Conservation (phyloP, 2,113 vertebrate genomes). For the Centropristis striata region DNA sequence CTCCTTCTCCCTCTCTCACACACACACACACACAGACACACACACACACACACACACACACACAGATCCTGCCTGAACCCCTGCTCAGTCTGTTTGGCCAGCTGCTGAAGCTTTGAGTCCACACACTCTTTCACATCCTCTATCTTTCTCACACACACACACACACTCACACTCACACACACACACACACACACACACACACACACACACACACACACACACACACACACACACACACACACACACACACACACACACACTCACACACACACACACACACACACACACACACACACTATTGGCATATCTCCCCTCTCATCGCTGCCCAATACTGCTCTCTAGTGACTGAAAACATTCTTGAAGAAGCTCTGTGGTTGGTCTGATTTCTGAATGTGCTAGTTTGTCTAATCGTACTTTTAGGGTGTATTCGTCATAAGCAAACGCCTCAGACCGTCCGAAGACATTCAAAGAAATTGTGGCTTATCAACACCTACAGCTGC, state of each 20-base stretch:
- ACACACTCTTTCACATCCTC: slow-evolving; percentile 21
- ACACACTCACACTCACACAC: too few relatives aligned
- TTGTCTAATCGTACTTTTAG: not conserved
- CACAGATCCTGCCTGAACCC: slow-evolving; percentile 51
- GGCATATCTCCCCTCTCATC: slow-evolving; percentile 7
- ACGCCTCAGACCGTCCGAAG: not conserved
- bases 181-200: slow-evolving; percentile 10
- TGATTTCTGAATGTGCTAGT: not conserved
- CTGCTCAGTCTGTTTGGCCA: slow-evolving; percentile 72
- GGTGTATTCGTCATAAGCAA: not conserved
- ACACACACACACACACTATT: slow-evolving; percentile 3
- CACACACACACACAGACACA: slow-evolving; percentile 28
- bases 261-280: slow-evolving; percentile 13
- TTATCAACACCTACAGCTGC: too few relatives aligned
- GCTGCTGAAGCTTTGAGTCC: slow-evolving; percentile 58
- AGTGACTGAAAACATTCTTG: slow-evolving; percentile 51
- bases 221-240: slow-evolving; percentile 10
- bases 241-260: slow-evolving; percentile 10
- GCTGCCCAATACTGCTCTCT: slow-evolving; percentile 78
- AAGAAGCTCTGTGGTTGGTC: not conserved
- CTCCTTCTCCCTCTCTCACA: slow-evolving; percentile 39
- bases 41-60: slow-evolving; percentile 45
- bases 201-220: slow-evolving; percentile 10
- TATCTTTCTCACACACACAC: not conserved
- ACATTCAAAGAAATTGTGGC: not conserved